Evolutionary conservation across 1,140 invertebrate genomes (phyloP).

Genomic region (Papilio machaon): DNA sequence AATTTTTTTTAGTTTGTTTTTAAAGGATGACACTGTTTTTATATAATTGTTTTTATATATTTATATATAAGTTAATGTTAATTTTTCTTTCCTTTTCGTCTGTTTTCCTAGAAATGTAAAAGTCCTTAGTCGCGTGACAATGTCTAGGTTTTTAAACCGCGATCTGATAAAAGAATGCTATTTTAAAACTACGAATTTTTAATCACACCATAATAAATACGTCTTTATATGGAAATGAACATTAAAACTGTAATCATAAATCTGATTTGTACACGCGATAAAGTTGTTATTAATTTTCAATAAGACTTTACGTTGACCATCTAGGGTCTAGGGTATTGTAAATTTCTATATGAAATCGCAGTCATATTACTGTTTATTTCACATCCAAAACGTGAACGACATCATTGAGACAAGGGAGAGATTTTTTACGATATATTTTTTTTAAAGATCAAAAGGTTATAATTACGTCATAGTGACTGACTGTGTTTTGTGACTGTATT

Average conservation of each 20-base stretch:
- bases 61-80: slow-evolving; percentile 20
- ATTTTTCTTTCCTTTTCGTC: neutral
- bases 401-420: neutral
- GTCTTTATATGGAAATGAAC: slow-evolving; percentile 3
- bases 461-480: too few species aligned
- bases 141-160: neutral
- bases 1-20: too few species aligned
- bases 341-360: neutral
- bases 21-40: too few species aligned
- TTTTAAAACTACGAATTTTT: neutral
- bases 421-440: too few species aligned
- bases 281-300: neutral
- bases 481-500: neutral
- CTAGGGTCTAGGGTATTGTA: neutral
- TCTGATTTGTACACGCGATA: slow-evolving; percentile 2
- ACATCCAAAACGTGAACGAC: neutral
- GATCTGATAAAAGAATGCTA: slow-evolving; percentile 3
- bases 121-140: neutral
- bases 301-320: neutral
- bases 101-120: neutral
- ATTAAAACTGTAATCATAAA: neutral
- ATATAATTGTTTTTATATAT: too few species aligned
- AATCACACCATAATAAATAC: neutral
- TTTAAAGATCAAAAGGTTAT: slow-evolving; percentile 7
- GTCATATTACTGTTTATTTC: neutral